Base-by-base conservation (phyloP, 1,140 invertebrate species). In the Drosophila kikkawai region DNA sequence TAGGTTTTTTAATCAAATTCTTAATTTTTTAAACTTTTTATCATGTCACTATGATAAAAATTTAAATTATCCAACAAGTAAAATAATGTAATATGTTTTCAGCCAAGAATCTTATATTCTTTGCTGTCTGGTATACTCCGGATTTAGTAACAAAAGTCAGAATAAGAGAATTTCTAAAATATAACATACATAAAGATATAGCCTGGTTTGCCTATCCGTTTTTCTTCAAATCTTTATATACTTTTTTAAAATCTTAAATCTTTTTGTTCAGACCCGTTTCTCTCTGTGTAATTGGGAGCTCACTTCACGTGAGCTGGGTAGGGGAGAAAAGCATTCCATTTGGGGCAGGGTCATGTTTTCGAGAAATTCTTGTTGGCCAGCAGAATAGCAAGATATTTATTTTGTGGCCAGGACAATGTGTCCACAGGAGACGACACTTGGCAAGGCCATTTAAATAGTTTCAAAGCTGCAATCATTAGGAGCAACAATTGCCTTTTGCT, bases 401-500 rank as follows among this genome's bases (percentile, higher is more conserved):
- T 74, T 44, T 56, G 75, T 63, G 63, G 64, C 36, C 47, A 75
- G 75, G 45, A 81, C 77, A 78, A 80, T 56, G 36, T 66, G 44
- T 22, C 26, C 48, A 65, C 47, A 61, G 44, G 36, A 53, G 47
- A n/a, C 47, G 42, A n/a, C 47, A 69, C 36, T 41, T 19, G 32
- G 29, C 64, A 22, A 39, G 41, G 51, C 59, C 61, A 63, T 71
- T 78, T 78, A 86, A 80, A 68, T 76, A 77, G 47, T 60, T 68
- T 48, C 74, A 77, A 76, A 68, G 60, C 74, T 75, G 73, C 51
- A 76, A 53, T 75, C 60, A 76, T 76, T 75, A 76, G 45, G n/a
- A 75, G 39, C 61, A 66, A 67, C 61, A 76, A 76, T 76, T 73
- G 67, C 44, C 37, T 58, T 48, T 58, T 48, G 44, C 53, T 15